phyloP scores from a whole-genome alignment of 2,888 invertebrate species.

The Hesperia comma region DNA sequence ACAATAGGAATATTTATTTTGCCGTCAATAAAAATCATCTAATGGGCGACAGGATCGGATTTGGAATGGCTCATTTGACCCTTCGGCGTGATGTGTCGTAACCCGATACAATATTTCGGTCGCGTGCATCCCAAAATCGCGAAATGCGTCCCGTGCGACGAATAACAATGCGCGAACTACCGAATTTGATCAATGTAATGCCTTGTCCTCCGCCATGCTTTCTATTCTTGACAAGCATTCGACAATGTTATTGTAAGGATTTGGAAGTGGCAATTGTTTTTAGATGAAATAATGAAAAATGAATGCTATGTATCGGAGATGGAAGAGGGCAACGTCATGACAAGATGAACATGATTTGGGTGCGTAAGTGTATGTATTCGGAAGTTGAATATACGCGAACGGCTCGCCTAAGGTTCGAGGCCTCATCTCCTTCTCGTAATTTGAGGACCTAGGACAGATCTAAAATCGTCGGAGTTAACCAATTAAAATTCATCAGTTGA shows the following conservation, averaged over 20 bases:
- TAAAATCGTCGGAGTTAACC: too few species aligned
- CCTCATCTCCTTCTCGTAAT: too few species aligned
- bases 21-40: slow-evolving; percentile 24
- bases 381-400: too few species aligned
- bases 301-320: too few species aligned
- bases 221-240: slow-evolving; percentile 8
- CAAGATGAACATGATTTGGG: too few species aligned
- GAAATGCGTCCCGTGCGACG: slow-evolving; percentile 35
- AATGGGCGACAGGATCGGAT: slow-evolving; percentile 38
- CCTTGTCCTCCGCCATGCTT: slow-evolving; percentile 21
- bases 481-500: too few species aligned
- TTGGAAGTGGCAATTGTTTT: not conserved
- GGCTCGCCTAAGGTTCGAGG: too few species aligned
- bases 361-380: too few species aligned
- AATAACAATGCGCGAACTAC: slow-evolving; percentile 15
- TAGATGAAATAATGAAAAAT: not conserved
- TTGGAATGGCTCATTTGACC: slow-evolving; percentile 47
- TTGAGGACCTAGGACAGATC: too few species aligned
- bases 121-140: slow-evolving; percentile 41
- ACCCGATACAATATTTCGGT: slow-evolving; percentile 40
- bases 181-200: slow-evolving; percentile 28
- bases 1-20: not conserved
- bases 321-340: too few species aligned
- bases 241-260: not conserved
- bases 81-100: slow-evolving; percentile 41